Evolutionary conservation across 2,797 vertebrate species (phyloP), one percentile per base, ranked within the genome.

Genomic region (Pitangus sulphuratus): DNA sequence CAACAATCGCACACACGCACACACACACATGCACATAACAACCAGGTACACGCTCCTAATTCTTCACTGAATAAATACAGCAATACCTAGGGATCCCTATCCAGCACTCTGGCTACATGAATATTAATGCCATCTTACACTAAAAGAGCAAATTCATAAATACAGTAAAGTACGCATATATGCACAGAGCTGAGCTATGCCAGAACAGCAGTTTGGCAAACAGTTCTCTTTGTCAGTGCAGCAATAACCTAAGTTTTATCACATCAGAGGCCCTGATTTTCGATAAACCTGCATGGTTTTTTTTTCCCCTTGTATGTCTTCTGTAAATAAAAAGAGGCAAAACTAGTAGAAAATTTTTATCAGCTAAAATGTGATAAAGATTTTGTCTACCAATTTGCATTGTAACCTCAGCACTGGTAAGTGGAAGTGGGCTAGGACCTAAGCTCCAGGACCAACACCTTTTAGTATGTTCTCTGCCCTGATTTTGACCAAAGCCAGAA

Each of bases 71-170:
- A 71, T 87, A 89, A 91, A 95, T 57, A 71, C 0, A 82, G 70
- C 33, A 84, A 71, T 84, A 71, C 25, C 48, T 75, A 79, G 61
- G 71, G 58, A 81, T 64, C 11, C 6, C 45, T 45, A 53, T 82
- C 58, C 54, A 87, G 79, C 4, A 60, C 57, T 51, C 54, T 61
- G 71, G 48, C 39, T 68, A 82, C 66, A 83, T 65, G 45, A 91
- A 89, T 91, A 94, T 56, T 94, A 79, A 88, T 68, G 62, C 76
- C 3, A 7, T 12, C 45, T 50, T 56, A 69, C 8, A 35, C 9
- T 78, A 87, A 84, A 91, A 81, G 51, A 65, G 30, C 33, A 71
- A 87, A 87, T 91, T 84, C 45, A 75, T 78, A 79, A 66, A 70
- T n/a, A 84, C 9, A 70, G 39, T 16, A 35, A 86, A 70, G 61